Percentiles rank a stretch among this genome's conserved stretches.
Conservation (phyloP, 2,113 vertebrate genomes). For the Pristiophorus japonicus region DNA sequence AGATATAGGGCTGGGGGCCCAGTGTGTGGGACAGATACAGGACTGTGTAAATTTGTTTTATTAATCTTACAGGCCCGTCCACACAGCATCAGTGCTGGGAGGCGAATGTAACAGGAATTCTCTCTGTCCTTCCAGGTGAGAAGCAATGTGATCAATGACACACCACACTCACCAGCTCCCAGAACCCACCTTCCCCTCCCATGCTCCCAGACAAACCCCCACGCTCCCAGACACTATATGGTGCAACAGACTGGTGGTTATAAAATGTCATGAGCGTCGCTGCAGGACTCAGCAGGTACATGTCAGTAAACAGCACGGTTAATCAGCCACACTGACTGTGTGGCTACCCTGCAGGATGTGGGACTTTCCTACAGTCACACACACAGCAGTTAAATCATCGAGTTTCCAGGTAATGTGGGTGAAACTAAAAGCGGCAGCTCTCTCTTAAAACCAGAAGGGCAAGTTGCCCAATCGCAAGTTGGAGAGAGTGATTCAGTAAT, state of each 20-base stretch:
- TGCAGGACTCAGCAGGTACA: background rate
- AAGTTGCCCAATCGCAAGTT: background rate
- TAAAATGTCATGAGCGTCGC: background rate
- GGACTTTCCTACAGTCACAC: background rate
- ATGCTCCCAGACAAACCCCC: too few relatives aligned
- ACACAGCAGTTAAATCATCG: background rate
- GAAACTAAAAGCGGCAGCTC: background rate
- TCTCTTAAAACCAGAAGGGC: background rate
- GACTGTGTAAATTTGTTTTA: background rate
- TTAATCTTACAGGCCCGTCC: background rate
- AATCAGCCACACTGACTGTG: background rate
- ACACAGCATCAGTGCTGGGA: background rate
- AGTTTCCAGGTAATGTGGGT: background rate
- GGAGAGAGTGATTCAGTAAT: background rate
- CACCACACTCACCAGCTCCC: background rate
- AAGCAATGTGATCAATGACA: background rate
- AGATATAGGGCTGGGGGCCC: too few relatives aligned
- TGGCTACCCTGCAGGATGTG: background rate
- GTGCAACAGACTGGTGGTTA: background rate
- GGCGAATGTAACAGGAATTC: background rate
- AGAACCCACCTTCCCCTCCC: too few relatives aligned
- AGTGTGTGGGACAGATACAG: background rate
- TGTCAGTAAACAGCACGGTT: background rate
- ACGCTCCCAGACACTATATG: background rate
- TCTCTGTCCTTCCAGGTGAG: background rate